Conservation (phyloP, 2,888 invertebrate genomes). For the Syrista parreyssii region DNA sequence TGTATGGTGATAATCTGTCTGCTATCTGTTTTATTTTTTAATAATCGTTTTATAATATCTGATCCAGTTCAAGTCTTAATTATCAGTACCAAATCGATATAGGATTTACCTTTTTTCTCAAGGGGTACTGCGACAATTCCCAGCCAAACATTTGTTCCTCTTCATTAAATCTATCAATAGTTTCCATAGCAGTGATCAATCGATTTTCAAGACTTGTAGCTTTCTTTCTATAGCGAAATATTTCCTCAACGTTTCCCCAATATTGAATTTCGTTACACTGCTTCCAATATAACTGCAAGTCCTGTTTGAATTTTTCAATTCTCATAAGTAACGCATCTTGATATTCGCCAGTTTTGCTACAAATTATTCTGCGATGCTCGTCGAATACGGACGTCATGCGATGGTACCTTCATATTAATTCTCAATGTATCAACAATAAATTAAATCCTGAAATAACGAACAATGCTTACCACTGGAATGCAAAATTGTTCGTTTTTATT, state of each 20-base stretch:
- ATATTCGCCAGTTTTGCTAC: conserved; percentile 86
- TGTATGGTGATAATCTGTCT: conserved; percentile 86
- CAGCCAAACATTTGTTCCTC: conserved; percentile 91
- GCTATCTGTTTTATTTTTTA: conserved; percentile 67
- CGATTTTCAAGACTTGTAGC: conserved; percentile 81
- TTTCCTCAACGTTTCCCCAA: conserved; percentile 87
- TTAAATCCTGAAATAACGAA: neutral
- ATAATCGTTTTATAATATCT: neutral
- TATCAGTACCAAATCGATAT: neutral
- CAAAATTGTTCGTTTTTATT: conserved; percentile 88
- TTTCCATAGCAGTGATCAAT: conserved; percentile 78
- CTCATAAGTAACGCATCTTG: conserved; percentile 83
- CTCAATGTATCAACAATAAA: neutral
- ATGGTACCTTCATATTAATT: conserved; percentile 68
- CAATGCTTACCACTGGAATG: conserved; percentile 79
- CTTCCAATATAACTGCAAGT: conserved; percentile 81
- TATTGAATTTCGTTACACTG: conserved; percentile 88
- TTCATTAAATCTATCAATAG: conserved; percentile 89
- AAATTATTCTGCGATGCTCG: conserved; percentile 83
- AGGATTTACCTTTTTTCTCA: conserved; percentile 73
- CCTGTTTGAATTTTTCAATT: conserved; percentile 85
- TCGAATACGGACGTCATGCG: conserved; percentile 85
- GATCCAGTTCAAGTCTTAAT: neutral
- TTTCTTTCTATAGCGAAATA: conserved; percentile 85
- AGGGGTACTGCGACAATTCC: conserved; percentile 89